Percentiles rank a stretch among this genome's conserved stretches.
phyloP scores from a whole-genome alignment of 2,797 vertebrate species.

The Micropoecilia bifurca region DNA sequence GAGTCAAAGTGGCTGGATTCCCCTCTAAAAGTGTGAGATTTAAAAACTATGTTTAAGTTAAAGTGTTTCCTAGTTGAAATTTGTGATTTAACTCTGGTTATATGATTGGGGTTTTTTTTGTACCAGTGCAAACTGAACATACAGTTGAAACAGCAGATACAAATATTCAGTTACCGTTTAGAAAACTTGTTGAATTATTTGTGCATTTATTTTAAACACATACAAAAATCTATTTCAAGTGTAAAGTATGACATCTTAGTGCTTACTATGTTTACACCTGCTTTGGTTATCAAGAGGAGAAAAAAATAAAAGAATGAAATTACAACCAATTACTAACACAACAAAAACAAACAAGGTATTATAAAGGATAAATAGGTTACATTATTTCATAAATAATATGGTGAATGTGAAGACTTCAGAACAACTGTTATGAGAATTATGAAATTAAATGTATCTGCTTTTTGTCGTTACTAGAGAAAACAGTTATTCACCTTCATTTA shows the following conservation, averaged over 20 bases:
- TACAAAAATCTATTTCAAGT: neutral
- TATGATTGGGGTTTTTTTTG: neutral
- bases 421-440: neutral
- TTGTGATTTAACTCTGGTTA: no score
- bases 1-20: neutral
- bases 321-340: neutral
- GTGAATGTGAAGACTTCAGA: neutral
- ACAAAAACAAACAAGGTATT: neutral
- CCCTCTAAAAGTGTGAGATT: no score
- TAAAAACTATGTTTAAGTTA: no score
- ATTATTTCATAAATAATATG: neutral
- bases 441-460: no score
- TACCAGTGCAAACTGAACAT: neutral
- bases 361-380: neutral
- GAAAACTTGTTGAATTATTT: neutral
- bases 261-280: neutral
- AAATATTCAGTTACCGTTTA: neutral
- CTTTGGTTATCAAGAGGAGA: neutral
- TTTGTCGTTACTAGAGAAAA: no score
- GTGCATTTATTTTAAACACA: neutral
- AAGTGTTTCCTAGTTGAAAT: no score
- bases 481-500: no score
- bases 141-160: neutral
- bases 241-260: neutral
- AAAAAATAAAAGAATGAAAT: neutral